Base-by-base conservation (phyloP, 2,797 vertebrate genomes). In the Galago senegalensis region DNA sequence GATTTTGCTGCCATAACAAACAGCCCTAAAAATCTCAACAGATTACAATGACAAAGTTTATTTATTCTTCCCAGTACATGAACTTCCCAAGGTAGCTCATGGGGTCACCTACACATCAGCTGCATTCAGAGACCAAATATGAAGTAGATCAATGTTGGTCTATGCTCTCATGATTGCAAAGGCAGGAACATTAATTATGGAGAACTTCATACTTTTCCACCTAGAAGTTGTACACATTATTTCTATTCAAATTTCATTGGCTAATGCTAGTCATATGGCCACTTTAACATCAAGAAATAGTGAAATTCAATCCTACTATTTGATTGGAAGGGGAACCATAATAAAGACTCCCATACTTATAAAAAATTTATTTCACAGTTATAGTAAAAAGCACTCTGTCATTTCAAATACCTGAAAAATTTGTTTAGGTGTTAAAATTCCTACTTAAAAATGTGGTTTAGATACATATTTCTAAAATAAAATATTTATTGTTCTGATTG, bases 171-270 rank as follows among this genome's bases (percentile, higher is more conserved):
- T 9, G 8, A 37, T 85, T 65, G 20, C 46, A 69, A 93, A 93
- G 25, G 34, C 17, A 56, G 49, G 86, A 91, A 61, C 27, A 29
- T 7, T 27, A 75, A 65, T 60, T 87, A 60, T 11, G 25, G 7
- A 12, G 37, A 72, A 21, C 63, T 90, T 7, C 7, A 83, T 0
- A 21, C 72, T 7, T 67, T 91, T 93, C 58, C 12, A 65, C 5
- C 7, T 61, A 46, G 31, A 67, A 56, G 10, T 70, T 29, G 20
- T 23, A 25, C 25, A 13, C 21, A 27, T 60, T 72, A 86, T 96
- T 96, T 97, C 87, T 92, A 87, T 94, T 97, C 95, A 96, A 76
- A 95, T 97, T 94, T 97, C 75, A 72, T 11, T 94, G 63, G 23
- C 2, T 18, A 49, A 0, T 94, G n/a, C 25, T n/a, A 56, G 12